Evolutionary conservation across 2,888 invertebrate genomes (phyloP).

Genomic region (Neoaliturus tenellus): DNA sequence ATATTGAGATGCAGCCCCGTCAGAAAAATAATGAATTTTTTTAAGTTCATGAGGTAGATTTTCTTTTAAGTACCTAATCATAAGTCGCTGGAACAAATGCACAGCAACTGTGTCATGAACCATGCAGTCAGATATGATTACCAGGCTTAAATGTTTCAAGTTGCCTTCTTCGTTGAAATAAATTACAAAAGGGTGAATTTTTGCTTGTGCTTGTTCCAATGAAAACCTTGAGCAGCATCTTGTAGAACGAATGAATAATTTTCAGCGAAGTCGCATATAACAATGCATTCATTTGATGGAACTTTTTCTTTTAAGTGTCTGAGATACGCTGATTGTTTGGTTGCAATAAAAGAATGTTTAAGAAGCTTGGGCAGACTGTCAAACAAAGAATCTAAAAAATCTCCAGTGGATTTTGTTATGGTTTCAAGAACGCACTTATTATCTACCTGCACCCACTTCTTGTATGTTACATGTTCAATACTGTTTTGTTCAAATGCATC

Average conservation of each 20-base stretch:
- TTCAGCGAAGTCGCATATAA: neutral
- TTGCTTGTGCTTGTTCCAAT: neutral
- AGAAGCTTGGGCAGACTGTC: too few species aligned
- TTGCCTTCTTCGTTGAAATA: constrained; percentile 2
- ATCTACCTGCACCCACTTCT: too few species aligned
- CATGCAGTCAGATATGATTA: constrained; percentile 18
- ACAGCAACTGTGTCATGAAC: constrained; percentile 42
- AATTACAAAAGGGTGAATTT: neutral
- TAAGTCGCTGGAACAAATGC: too few species aligned
- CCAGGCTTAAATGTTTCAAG: neutral
- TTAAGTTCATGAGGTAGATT: too few species aligned
- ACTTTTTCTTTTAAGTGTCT: neutral
- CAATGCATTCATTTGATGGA: neutral
- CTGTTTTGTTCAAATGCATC: constrained; percentile 51
- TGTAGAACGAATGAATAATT: neutral
- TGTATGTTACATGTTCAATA: constrained; percentile 2
- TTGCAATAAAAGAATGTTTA: too few species aligned
- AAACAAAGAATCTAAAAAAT: too few species aligned
- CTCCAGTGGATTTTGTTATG: too few species aligned
- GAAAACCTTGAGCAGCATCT: neutral
- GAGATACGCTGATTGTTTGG: neutral
- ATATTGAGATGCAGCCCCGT: too few species aligned
- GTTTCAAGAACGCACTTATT: too few species aligned
- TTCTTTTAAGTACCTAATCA: too few species aligned
- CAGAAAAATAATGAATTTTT: too few species aligned